Base-by-base conservation (phyloP, 2,888 invertebrate genomes). In the Drosophila meridionalis region DNA sequence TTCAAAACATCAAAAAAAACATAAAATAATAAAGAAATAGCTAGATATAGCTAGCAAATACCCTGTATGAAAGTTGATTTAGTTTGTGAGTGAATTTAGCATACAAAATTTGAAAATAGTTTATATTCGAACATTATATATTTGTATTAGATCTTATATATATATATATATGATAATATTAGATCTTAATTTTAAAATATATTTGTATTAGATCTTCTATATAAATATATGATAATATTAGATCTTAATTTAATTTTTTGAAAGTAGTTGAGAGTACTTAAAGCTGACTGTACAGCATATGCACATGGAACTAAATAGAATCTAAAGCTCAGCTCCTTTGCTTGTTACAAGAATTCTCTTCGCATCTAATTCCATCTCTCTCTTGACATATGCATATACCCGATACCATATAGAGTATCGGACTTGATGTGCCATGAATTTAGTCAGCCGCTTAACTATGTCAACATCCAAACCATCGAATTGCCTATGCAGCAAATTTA, bases 361-460 rank as follows among this genome's bases (percentile, higher is more conserved):
- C 26, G 8, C 9, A 4, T 26, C 26, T 14, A 3, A 8, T 2
- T 47, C 28, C 12, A 14, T 28, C 7, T 34, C 30, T 14, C 14
- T 48, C 0, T 40, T 1, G 1, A 12, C 12, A 43, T 11, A 32
- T 28, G 20, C 40, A 40, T 30, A 30, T n/a, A 12, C 26, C 8
- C 26, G 9, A 6, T n/a, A 1, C 6, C 6, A 5, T 53, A 53
- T 20, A 68, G 68, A 40, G 55, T 68, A 67, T 73, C 9, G n/a
- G 6, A 0, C 45, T 57, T 55, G 34, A 47, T 58, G 14, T 14
- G 34, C 42, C n/a, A 83, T 84, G 67, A 86, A 88, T 86, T 78
- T 72, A 73, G 77, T 63, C 64, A 83, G 59, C 71, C 66, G 78
- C 72, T 84, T 80, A 89, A 84, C 74, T 83, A 64, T 72, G 78